Percentiles rank a stretch among this genome's conserved stretches.
Conservation (phyloP, 2,113 vertebrate species). For the Albula goreensis region DNA sequence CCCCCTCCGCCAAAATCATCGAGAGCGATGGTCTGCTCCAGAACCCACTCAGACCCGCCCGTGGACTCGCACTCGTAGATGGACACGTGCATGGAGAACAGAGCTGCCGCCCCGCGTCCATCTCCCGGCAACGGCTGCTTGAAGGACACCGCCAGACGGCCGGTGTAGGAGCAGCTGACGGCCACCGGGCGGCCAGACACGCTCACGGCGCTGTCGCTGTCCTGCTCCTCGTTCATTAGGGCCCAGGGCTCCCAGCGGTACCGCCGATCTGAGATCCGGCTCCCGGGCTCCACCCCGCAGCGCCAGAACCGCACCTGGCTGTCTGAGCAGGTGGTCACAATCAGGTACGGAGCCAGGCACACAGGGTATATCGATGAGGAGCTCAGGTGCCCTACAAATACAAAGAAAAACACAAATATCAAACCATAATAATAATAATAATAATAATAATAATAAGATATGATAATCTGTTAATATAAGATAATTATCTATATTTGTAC, state of each 20-base stretch:
- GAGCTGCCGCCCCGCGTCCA: slow-evolving; percentile 69
- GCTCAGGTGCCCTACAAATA: slow-evolving; percentile 83
- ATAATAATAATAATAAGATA: not conserved
- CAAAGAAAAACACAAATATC: slow-evolving; percentile 43
- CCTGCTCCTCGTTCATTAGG: slow-evolving; percentile 91
- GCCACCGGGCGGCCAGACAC: slow-evolving; percentile 91
- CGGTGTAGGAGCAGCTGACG: slow-evolving; percentile 95
- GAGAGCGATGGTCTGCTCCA: slow-evolving; percentile 93
- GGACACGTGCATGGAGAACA: slow-evolving; percentile 98
- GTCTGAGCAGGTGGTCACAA: slow-evolving; percentile 94
- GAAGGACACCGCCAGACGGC: slow-evolving; percentile 90
- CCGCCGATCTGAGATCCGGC: slow-evolving; percentile 49
- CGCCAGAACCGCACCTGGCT: slow-evolving; percentile 91
- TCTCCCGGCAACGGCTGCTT: slow-evolving; percentile 82
- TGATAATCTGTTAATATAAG: too few species aligned
- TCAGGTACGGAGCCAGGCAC: slow-evolving; percentile 93
- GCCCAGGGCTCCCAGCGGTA: slow-evolving; percentile 92
- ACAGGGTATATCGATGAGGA: slow-evolving; percentile 98
- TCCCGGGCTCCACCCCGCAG: slow-evolving; percentile 77
- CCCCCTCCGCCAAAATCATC: slow-evolving; percentile 84
- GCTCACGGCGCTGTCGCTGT: slow-evolving; percentile 86
- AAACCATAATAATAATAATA: not conserved
- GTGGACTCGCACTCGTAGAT: slow-evolving; percentile 98
- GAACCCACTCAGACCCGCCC: slow-evolving; percentile 95
- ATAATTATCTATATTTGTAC: too few species aligned